phyloP scores from a whole-genome alignment of 2,113 vertebrate species.

The Turdus rufiventris region DNA sequence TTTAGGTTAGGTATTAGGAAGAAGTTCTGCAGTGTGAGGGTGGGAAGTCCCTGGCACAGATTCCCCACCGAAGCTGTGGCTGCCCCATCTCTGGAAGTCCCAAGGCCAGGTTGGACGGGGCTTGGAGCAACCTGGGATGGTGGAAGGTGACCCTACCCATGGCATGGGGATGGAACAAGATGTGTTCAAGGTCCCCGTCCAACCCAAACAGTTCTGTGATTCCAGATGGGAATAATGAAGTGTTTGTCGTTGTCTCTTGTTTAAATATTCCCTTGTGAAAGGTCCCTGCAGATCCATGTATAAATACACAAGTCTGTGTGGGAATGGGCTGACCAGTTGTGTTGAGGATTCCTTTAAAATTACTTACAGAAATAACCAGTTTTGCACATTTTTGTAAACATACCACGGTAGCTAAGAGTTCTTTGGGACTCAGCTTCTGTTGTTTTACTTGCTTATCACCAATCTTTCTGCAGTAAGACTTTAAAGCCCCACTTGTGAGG shows the following conservation, averaged over 20 bases:
- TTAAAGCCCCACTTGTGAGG: neutral
- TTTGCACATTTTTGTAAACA: neutral
- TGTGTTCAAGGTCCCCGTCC: neutral
- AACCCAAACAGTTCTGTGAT: neutral
- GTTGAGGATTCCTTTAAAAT: neutral
- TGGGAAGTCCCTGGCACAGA: neutral
- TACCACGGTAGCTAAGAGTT: neutral
- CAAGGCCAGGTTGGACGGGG: neutral
- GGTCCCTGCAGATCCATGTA: accelerated
- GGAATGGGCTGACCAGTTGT: accelerated
- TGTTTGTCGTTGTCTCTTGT: neutral
- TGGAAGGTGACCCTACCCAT: neutral
- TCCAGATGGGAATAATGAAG: neutral
- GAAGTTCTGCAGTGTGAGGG: neutral
- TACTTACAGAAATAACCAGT: accelerated
- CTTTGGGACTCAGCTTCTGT: neutral
- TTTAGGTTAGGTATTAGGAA: neutral
- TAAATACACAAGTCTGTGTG: neutral
- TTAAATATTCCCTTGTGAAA: neutral
- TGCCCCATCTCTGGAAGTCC: neutral
- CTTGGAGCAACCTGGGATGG: neutral
- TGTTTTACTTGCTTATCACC: neutral
- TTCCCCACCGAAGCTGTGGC: neutral
- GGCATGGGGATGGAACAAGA: neutral
- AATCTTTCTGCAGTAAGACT: neutral